Base-by-base conservation (phyloP, 2,113 vertebrate species). In the Numida meleagris region DNA sequence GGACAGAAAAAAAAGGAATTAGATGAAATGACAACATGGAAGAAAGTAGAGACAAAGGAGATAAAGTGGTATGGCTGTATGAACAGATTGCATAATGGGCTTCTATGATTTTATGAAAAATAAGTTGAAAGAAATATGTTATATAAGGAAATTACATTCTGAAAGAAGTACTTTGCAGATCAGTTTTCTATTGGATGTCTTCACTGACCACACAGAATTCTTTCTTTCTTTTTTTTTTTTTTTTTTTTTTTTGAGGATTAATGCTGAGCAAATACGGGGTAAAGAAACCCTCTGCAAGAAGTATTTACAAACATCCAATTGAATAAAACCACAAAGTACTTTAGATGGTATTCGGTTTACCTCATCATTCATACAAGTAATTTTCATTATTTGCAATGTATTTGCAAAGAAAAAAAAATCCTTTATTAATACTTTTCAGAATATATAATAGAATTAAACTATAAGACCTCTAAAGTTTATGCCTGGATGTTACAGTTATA, bases 291-390 rank as follows among this genome's bases (percentile, higher is more conserved):
- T 94, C 86, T 86, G 51, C 87, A 91, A 95, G 82, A 94, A 92
- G 75, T 95, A 94, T 95, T 96, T 96, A 96, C 94, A 96, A 96
- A 95, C 87, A 95, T 55, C 34, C 42, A 94, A 95, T 93, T 89
- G 94, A 95, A 92, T 93, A 83, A 97, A 97, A 90, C 95, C 95
- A 90, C 89, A 93, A 95, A 93, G 94, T 95, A 71, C 90, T 91
- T 96, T 65, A 86, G 76, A 86, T 67, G 85, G 82, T 83, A 86
- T 88, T 95, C 90, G 89, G 90, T 88, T 96, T 95, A 95, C 95
- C 95, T 95, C 89, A 91, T 68, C 85, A 93, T 91, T 95, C 82
- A 86, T 78, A 91, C 31, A 53, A 42, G 48, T 38, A 65, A 29
- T 79, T 63, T 79, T 79, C n/a, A 65, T 79, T 79, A 51, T 14